Evolutionary conservation across 2,888 invertebrate species (phyloP).

Genomic region (Athalia rosae): DNA sequence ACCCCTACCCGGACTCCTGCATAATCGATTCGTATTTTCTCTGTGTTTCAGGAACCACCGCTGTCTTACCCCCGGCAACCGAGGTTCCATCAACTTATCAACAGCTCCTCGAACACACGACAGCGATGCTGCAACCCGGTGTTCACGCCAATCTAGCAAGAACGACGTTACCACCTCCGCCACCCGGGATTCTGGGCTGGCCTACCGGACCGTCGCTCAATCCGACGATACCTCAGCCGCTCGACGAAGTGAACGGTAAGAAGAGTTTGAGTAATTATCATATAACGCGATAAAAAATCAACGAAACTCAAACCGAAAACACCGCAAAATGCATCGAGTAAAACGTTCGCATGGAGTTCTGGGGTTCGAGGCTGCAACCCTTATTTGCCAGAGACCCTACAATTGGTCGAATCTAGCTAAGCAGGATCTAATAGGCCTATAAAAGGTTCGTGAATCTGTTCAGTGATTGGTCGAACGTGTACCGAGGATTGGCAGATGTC

Average conservation of each 20-base stretch:
- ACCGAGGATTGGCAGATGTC: constrained; percentile 42
- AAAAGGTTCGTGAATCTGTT: constrained; percentile 65
- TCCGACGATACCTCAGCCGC: constrained; percentile 63
- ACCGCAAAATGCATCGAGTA: background rate
- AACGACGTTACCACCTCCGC: constrained; percentile 64
- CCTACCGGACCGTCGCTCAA: constrained; percentile 59
- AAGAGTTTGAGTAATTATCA: background rate
- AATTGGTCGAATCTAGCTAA: constrained; percentile 70
- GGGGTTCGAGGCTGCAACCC: constrained; percentile 54
- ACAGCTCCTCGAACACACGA: constrained; percentile 70
- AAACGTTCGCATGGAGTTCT: background rate
- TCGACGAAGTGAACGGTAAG: constrained; percentile 71
- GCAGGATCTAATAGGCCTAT: constrained; percentile 73
- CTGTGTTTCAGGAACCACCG: constrained; percentile 60
- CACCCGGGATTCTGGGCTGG: constrained; percentile 60
- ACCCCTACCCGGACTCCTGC: background rate
- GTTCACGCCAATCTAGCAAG: constrained; percentile 65
- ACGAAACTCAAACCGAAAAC: background rate
- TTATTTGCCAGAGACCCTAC: constrained; percentile 73
- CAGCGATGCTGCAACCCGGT: constrained; percentile 68
- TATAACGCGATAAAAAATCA: background rate
- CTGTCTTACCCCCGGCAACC: constrained; percentile 63
- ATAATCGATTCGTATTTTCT: background rate
- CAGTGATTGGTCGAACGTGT: constrained; percentile 26
- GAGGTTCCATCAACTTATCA: constrained; percentile 70